A percentile compares a stretch with the other conserved stretches of the same genome.
These are phyloP conservation scores for Chouioia cunea DNA, from an alignment of 2,888 invertebrate species.

Conservation along the genomic window DNA sequence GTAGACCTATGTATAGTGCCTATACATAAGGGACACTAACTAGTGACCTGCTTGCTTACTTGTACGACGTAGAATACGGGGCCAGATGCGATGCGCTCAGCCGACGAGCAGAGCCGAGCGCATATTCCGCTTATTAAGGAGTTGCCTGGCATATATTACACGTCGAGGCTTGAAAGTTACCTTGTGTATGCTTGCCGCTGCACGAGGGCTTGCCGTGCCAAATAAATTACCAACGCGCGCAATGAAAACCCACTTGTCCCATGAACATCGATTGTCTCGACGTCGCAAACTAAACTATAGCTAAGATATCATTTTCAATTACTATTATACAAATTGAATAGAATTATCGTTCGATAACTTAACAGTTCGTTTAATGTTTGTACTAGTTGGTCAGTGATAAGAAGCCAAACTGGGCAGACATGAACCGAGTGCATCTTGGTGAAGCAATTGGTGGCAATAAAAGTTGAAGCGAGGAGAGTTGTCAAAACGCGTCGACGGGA, in stretches of 20 bases:
- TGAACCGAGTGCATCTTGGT: too few species aligned
- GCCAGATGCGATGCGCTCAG: constrained; percentile 24
- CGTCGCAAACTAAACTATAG: not conserved
- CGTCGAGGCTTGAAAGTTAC: constrained; percentile 3
- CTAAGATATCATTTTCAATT: constrained; percentile 1
- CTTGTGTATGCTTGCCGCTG: not conserved
- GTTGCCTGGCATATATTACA: constrained; percentile 3
- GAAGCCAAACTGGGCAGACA: too few species aligned
- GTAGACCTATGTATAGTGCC: not conserved
- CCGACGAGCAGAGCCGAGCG: not conserved
- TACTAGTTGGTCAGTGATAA: too few species aligned
- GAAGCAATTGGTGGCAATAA: too few species aligned
- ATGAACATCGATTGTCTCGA: not conserved
- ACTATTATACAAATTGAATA: not conserved
- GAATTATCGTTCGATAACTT: too few species aligned
- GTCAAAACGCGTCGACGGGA: not conserved
- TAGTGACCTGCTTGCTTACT: constrained; percentile 36
- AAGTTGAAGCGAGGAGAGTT: not conserved
- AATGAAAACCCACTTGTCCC: too few species aligned
- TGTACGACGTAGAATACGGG: constrained; percentile 11
- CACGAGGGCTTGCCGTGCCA: constrained; percentile 3
- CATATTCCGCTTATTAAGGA: constrained; percentile 24
- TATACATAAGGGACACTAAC: constrained; percentile 44
- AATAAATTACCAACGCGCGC: not conserved
- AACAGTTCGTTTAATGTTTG: too few species aligned